Evolutionary conservation across 2,888 invertebrate species (phyloP).

Genomic region (Gasteruption jaculator): DNA sequence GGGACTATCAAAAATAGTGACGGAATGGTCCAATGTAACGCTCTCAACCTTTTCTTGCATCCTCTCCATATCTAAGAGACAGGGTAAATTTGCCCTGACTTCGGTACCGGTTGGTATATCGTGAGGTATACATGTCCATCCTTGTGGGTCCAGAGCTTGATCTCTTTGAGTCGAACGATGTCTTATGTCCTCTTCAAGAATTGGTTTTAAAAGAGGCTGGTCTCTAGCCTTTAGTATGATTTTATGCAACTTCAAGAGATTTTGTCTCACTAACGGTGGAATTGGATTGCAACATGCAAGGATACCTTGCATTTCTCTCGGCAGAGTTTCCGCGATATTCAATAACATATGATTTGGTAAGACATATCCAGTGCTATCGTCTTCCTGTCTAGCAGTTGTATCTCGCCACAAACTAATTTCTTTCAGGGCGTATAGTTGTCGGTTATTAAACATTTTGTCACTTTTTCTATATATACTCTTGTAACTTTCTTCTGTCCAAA

Average conservation of each 20-base stretch:
- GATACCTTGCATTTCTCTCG: slow-evolving; percentile 89
- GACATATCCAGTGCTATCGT: slow-evolving; percentile 90
- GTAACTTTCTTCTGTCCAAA: slow-evolving; percentile 66
- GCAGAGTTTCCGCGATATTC: slow-evolving; percentile 81
- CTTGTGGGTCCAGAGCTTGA: slow-evolving; percentile 30
- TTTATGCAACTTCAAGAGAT: slow-evolving; percentile 59
- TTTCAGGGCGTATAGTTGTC: slow-evolving; percentile 78
- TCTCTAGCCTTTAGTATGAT: slow-evolving; percentile 69
- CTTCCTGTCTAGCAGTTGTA: slow-evolving; percentile 73
- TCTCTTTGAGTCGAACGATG: slow-evolving; percentile 38
- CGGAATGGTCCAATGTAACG: slow-evolving; percentile 18
- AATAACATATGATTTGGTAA: slow-evolving; percentile 95
- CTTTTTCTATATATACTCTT: slow-evolving; percentile 73
- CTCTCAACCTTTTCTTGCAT: neutral
- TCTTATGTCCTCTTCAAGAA: slow-evolving; percentile 38
- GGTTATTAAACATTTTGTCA: slow-evolving; percentile 76
- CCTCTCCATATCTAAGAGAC: slow-evolving; percentile 30
- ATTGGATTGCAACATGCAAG: slow-evolving; percentile 90
- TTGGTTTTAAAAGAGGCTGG: slow-evolving; percentile 59
- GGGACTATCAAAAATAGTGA: slow-evolving; percentile 41
- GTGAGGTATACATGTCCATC: slow-evolving; percentile 38
- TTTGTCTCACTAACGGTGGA: slow-evolving; percentile 69
- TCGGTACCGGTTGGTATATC: slow-evolving; percentile 41
- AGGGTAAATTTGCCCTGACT: slow-evolving; percentile 41
- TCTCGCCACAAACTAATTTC: slow-evolving; percentile 88